Evolutionary conservation across 2,113 vertebrate genomes (phyloP), one percentile per base, ranked within the genome.

Genomic region (Telmatochromis brichardi): DNA sequence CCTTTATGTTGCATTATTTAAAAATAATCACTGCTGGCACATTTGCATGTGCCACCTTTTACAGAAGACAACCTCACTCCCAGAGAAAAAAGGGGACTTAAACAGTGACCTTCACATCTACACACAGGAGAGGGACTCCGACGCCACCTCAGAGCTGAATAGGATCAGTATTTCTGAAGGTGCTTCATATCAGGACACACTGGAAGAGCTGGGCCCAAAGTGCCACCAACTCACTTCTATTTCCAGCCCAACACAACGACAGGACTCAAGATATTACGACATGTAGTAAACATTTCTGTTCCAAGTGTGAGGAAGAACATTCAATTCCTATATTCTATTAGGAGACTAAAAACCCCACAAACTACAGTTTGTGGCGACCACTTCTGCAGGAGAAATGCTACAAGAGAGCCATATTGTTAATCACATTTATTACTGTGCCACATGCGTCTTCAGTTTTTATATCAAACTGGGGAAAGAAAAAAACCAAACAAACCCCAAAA

Each of bases 371-470:
- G 12, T 71, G 65, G 23, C 0, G 2, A 26, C 54, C 6, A 23
- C 68, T 45, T 71, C 65, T 26, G 12, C 13, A 45, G 1, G 13
- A 73, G 40, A 45, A 15, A 71, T 14, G 12, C 63, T 10, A 73
- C 2, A 0, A 73, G 21, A 73, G 37, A 82, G 3, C 2, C 8
- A 55, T 3, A 83, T 9, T 19, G 35, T 79, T 86, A 68, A 53
- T 81, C 51, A 88, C 31, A 53, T 95, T 95, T 94, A 95, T 89
- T 94, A 87, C 87, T 58, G 60, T 91, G 33, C 19, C 84, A 82
- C 57, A 84, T 55, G 73, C 54, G 33, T 86, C 63, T 88, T 81
- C 28, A 92, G 50, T 91, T 89, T 83, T 71, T n/a, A 81, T 54
- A 45, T 89, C 54, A 89, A 76, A 4, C 26, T 14, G 19, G 55